Evolutionary conservation across 2,797 vertebrate genomes (phyloP).

Genomic region (Halcyon smyrnensis): DNA sequence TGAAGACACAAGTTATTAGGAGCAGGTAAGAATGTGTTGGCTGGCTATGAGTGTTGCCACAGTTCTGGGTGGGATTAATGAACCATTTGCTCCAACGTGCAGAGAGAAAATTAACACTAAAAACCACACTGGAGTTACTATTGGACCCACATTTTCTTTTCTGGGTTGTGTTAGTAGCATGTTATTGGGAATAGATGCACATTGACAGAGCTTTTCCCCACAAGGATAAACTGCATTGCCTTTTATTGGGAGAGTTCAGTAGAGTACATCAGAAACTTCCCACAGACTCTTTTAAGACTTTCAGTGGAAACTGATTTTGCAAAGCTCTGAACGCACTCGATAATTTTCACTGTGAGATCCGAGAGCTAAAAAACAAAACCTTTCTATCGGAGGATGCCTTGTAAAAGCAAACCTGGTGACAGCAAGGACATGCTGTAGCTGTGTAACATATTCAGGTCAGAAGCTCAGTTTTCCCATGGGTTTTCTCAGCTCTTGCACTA

Average conservation of each 20-base stretch:
- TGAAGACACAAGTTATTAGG: not conserved
- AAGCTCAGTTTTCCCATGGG: not conserved
- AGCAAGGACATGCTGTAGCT: not conserved
- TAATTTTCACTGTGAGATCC: not conserved
- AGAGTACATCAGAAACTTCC: not conserved
- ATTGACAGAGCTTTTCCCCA: not conserved
- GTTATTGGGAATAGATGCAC: not conserved
- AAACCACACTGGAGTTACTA: not conserved
- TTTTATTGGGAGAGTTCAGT: not conserved
- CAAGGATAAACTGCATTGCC: not conserved
- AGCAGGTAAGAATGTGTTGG: not conserved
- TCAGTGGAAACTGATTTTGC: slow-evolving; percentile 22
- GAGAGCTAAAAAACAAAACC: not conserved
- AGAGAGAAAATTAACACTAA: not conserved
- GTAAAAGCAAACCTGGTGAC: not conserved
- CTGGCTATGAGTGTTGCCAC: not conserved
- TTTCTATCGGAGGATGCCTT: not conserved
- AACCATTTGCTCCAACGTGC: accelerated
- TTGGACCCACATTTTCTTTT: not conserved
- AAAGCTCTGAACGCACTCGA: not conserved
- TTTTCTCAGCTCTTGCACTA: not conserved
- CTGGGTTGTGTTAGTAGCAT: not conserved
- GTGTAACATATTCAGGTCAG: not conserved
- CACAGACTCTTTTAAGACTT: not conserved
- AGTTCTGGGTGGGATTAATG: not conserved